Evolutionary conservation across 2,888 invertebrate species (phyloP), one percentile per base, ranked within the genome.

Genomic region (Watsonalla cultraria): DNA sequence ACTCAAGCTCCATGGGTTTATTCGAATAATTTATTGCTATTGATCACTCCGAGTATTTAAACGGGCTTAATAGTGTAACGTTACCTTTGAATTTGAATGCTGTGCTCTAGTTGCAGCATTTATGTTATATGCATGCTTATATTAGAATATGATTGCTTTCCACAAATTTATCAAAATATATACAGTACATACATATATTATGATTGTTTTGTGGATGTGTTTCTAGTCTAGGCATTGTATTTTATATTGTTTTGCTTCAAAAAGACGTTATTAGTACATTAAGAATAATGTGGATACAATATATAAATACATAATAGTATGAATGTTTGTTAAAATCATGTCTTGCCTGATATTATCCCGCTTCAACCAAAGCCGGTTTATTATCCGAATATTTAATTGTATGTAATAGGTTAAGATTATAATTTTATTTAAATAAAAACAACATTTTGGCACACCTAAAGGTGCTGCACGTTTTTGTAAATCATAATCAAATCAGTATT

Each of bases 401-500:
- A 24, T 24, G 24, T 24, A 24, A 24, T 24, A 24, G 24, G 24
- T 24, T 24, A 24, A 24, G 24, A 24, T 24, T 24, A 2, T 2
- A 24, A 13, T 45, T n/a, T 45, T 45, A 45, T 45, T n/a, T 13
- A 45, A 45, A 6, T 45, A 13, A 7, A 45, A n/a, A 45, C n/a
- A 6, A 5, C 11, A n/a, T 45, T 47, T 15, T 46, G 7, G 5
- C 33, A 47, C 11, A 34, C 15, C 9, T 37, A 37, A 13, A 34
- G 64, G 66, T 69, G 68, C 64, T 71, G 66, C 61, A 59, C 63
- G 51, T 60, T 65, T 58, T 68, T 54, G 64, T 61, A 57, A 56
- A 59, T 11, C 42, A 11, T 42, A 66, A 78, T 76, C 83, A 84
- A 66, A 78, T 76, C 83, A 84, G 84, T 84, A 84, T 83, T 84